A percentile compares a stretch with the other conserved stretches of the same genome.
phyloP scores from a whole-genome alignment of 1,140 invertebrate species.

The Cyrtorhinus lividipennis region DNA sequence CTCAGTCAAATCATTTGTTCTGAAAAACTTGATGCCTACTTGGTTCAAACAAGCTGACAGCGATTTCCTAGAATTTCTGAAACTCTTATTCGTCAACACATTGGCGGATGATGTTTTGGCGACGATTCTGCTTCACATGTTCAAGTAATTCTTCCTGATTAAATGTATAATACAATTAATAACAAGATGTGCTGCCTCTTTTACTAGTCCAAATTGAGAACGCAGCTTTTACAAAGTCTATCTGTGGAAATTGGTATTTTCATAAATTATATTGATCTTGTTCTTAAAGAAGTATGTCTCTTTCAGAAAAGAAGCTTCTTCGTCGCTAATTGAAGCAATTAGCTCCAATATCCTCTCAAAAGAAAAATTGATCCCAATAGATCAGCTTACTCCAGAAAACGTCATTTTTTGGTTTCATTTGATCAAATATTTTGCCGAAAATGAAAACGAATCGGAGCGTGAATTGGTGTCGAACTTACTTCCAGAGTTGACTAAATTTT shows the following conservation, averaged over 20 bases:
- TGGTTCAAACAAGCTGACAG: constrained; percentile 48
- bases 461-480: constrained; percentile 35
- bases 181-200: too few relatives aligned
- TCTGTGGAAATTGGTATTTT: too few relatives aligned
- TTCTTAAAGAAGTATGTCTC: too few relatives aligned
- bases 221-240: too few relatives aligned
- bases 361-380: constrained; percentile 17
- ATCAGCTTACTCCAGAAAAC: constrained; percentile 14
- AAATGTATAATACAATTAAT: too few relatives aligned
- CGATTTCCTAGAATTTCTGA: constrained; percentile 41
- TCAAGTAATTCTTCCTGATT: constrained; percentile 12
- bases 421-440: constrained; percentile 12
- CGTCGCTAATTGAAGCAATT: not conserved
- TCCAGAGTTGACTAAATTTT: constrained; percentile 39
- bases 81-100: constrained; percentile 25
- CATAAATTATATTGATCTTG: too few relatives aligned
- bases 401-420: constrained; percentile 13
- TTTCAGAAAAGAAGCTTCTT: not conserved
- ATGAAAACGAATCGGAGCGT: constrained; percentile 19
- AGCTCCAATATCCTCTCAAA: not conserved
- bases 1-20: constrained; percentile 30
- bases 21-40: constrained; percentile 38
- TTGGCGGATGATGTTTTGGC: constrained; percentile 11
- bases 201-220: not conserved
- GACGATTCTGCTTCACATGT: constrained; percentile 1